Evolutionary conservation across 2,888 invertebrate genomes (phyloP).

Genomic region (Cataglyphis altisquamis): DNA sequence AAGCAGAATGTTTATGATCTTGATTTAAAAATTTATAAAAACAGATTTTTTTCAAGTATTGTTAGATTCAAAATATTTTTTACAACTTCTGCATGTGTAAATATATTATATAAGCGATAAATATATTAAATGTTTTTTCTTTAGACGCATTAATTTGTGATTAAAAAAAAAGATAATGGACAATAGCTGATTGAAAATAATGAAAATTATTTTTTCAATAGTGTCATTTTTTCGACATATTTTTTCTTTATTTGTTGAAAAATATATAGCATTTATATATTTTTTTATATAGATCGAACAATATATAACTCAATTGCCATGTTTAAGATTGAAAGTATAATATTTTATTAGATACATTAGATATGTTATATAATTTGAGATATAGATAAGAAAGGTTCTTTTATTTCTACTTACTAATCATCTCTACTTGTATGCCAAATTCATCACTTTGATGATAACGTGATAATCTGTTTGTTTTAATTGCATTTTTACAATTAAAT

Average conservation of each 20-base stretch:
- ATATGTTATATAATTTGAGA: background rate
- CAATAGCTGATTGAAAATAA: slow-evolving; percentile 77
- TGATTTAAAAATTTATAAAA: slow-evolving; percentile 34
- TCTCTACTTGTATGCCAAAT: background rate
- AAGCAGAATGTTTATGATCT: slow-evolving; percentile 49
- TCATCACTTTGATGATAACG: background rate
- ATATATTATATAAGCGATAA: slow-evolving; percentile 69
- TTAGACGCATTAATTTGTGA: slow-evolving; percentile 75
- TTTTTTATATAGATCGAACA: background rate
- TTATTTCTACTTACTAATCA: background rate
- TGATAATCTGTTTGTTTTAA: background rate
- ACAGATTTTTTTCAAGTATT: slow-evolving; percentile 24
- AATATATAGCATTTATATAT: slow-evolving; percentile 36
- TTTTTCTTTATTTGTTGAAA: background rate
- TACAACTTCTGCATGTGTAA: slow-evolving; percentile 62
- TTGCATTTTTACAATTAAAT: background rate
- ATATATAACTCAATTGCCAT: background rate
- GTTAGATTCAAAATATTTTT: slow-evolving; percentile 51
- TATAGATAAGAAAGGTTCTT: background rate
- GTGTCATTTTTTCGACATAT: slow-evolving; percentile 76
- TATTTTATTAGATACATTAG: background rate
- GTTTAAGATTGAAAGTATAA: background rate
- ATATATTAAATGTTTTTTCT: slow-evolving; percentile 77
- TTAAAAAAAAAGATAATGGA: slow-evolving; percentile 76
- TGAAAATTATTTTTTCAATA: slow-evolving; percentile 84